A percentile compares a stretch with the other conserved stretches of the same genome.
Conservation (phyloP, 2,888 invertebrate species). For the Orthonychiurus folsomi region DNA sequence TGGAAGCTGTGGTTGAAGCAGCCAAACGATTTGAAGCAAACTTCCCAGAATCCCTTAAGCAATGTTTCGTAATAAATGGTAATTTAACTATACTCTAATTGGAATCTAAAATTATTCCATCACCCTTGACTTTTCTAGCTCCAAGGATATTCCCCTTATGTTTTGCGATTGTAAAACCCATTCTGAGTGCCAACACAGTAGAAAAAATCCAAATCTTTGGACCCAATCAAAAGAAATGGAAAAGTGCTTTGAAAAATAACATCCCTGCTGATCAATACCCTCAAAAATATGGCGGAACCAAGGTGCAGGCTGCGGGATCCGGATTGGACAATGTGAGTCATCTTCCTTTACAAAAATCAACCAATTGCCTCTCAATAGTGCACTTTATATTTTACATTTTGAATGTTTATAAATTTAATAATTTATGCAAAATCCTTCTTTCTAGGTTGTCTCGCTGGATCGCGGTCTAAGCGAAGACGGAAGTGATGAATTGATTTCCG, state of each 20-base stretch:
- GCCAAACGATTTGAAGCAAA: constrained; percentile 20
- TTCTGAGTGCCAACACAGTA: constrained; percentile 21
- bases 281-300: constrained; percentile 19
- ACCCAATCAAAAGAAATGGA: constrained; percentile 23
- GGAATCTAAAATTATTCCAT: too few species aligned
- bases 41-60: constrained; percentile 19
- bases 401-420: too few species aligned
- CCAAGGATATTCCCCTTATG: constrained; percentile 21
- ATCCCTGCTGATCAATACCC: constrained; percentile 26
- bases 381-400: too few species aligned
- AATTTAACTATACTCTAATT: too few species aligned
- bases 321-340: too few species aligned
- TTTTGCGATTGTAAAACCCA: constrained; percentile 25
- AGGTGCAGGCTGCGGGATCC: not conserved
- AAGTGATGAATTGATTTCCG: not conserved
- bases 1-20: constrained; percentile 15
- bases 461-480: too few species aligned
- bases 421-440: too few species aligned
- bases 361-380: too few species aligned
- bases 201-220: constrained; percentile 24
- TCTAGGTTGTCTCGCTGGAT: too few species aligned
- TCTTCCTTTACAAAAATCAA: not conserved
- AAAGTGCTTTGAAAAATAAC: constrained; percentile 17
- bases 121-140: constrained; percentile 6
- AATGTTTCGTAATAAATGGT: constrained; percentile 14